phyloP scores from a whole-genome alignment of 2,113 vertebrate genomes.

The Zonotrichia leucophrys region DNA sequence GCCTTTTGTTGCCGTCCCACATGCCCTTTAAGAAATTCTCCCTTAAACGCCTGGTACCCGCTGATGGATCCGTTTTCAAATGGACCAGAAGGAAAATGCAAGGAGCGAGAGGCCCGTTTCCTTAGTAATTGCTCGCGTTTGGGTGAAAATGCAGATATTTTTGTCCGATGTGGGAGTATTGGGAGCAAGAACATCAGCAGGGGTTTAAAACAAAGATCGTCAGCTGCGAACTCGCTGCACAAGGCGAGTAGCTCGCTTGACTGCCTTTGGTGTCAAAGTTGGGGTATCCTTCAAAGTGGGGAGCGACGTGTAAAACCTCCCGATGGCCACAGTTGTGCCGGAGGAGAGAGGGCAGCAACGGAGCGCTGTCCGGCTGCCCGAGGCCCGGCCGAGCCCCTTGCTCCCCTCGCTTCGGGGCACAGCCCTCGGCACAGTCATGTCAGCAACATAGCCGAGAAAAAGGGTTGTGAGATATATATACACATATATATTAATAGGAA shows the following conservation, averaged over 20 bases:
- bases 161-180: slow-evolving; percentile 52
- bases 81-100: slow-evolving; percentile 69
- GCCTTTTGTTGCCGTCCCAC: slow-evolving; percentile 77
- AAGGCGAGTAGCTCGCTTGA: slow-evolving; percentile 45
- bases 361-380: not conserved
- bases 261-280: not conserved
- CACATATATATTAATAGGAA: not conserved
- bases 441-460: not conserved
- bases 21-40: slow-evolving; percentile 74
- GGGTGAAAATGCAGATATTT: slow-evolving; percentile 72
- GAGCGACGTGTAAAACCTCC: not conserved
- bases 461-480: not conserved
- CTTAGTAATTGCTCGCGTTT: slow-evolving; percentile 77
- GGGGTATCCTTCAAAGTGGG: not conserved
- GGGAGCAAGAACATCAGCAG: slow-evolving; percentile 62
- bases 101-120: slow-evolving; percentile 73
- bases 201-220: slow-evolving; percentile 66
- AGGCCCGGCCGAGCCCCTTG: not conserved
- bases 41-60: slow-evolving; percentile 75
- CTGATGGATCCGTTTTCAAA: slow-evolving; percentile 83
- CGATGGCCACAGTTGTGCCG: not conserved
- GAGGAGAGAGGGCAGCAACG: not conserved
- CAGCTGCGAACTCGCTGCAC: slow-evolving; percentile 42
- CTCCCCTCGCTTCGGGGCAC: not conserved
- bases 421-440: not conserved